Evolutionary conservation across 2,888 invertebrate species (phyloP), one percentile per base, ranked within the genome.

Genomic region (Pseudoips prasinana): DNA sequence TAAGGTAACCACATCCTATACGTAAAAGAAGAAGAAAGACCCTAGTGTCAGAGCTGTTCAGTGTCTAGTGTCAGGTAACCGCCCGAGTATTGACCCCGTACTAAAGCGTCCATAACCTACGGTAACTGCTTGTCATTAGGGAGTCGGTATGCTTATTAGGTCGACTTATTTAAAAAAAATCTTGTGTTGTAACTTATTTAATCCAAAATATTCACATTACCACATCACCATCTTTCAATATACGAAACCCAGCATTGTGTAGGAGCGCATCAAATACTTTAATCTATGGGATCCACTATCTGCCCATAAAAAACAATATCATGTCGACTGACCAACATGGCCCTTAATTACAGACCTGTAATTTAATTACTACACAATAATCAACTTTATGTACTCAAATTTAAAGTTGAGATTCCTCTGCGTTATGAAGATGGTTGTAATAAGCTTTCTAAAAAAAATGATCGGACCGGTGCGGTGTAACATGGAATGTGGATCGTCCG

Each of bases 281-380:
- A 78, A 79, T 78, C 81, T 81, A 79, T 72, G 71, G 68, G 70
- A 69, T 75, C 73, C 75, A 73, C 81, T 82, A 79, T 77, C 78
- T 74, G 68, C 55, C 69, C 71, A 83, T 80, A 85, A 85, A 79
- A 85, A 85, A 85, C 83, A 84, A 84, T 84, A 85, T 84, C 78
- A 76, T 64, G 73, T 76, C 70, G 72, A 69, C 72, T 69, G 63
- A 61, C 61, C 68, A 68, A 77, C 79, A 78, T 61, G 72, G 66
- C 52, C 76, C 85, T 81, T 86, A 85, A 86, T 85, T 85, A 84
- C 76, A 70, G 61, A 57, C 63, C 54, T 43, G 44, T 48, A 56
- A 54, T 33, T 18, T 17, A 3, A 19, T 4, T 7, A 2, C 1
- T 41, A 46, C 6, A 22, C 9, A 10, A 73, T 58, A 60, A 33